Conservation (phyloP, 1,140 invertebrate species). For the Philopotamus ludificatus region DNA sequence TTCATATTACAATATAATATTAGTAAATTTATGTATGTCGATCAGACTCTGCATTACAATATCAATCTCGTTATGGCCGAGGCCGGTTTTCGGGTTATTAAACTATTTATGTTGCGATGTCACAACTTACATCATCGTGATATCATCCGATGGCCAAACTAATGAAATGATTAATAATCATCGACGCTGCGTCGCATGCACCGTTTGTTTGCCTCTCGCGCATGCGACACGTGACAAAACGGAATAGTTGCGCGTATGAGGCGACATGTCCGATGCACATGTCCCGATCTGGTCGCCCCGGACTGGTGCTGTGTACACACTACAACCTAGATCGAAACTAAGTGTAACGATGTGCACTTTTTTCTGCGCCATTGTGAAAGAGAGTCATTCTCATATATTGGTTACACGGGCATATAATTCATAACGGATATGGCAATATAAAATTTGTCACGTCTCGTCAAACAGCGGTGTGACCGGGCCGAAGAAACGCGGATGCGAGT, state of each 20-base stretch:
- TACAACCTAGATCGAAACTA: not conserved
- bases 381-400: not conserved
- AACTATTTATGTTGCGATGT: too few relatives aligned
- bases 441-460: conserved; percentile 4
- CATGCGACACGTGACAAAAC: conserved; percentile 1
- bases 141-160: too few relatives aligned
- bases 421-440: conserved; percentile 4
- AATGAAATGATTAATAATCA: too few relatives aligned
- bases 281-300: conserved; percentile 1
- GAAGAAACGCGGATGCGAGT: not conserved
- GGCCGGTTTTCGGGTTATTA: too few relatives aligned
- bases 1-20: too few relatives aligned
- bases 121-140: too few relatives aligned
- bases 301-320: not conserved
- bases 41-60: too few relatives aligned
- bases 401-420: not conserved
- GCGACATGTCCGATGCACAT: conserved; percentile 7
- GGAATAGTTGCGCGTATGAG: conserved; percentile 1
- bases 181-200: too few relatives aligned
- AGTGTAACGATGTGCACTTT: not conserved
- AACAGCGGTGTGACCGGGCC: not conserved
- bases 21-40: too few relatives aligned
- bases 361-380: not conserved
- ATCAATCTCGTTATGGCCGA: too few relatives aligned
- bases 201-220: not conserved